Percentiles rank a stretch among this genome's conserved stretches.
phyloP scores from a whole-genome alignment of 2,113 vertebrate genomes.

The Syngnathus scovelli region DNA sequence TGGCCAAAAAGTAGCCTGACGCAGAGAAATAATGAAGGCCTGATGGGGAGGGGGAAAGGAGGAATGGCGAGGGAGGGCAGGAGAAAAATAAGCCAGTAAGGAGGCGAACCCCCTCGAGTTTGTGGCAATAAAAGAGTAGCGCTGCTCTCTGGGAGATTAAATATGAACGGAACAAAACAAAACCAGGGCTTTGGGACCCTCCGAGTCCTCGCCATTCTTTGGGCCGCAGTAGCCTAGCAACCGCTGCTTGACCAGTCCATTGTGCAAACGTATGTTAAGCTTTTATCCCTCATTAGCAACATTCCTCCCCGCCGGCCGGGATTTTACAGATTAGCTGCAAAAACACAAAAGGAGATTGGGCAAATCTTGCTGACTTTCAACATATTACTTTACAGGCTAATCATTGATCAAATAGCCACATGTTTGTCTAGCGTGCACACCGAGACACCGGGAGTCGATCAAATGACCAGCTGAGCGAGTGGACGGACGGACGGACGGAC shows the following conservation, averaged over 20 bases:
- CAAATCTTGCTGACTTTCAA: slow-evolving; percentile 74
- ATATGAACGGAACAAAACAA: slow-evolving; percentile 76
- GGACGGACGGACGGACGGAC: neutral
- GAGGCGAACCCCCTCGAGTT: slow-evolving; percentile 61
- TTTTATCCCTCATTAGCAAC: slow-evolving; percentile 70
- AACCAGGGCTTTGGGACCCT: slow-evolving; percentile 68
- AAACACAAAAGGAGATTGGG: slow-evolving; percentile 70
- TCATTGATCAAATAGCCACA: slow-evolving; percentile 65
- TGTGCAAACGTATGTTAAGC: slow-evolving; percentile 73
- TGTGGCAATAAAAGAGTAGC: slow-evolving; percentile 65
- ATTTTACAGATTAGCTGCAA: slow-evolving; percentile 78
- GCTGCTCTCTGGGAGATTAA: slow-evolving; percentile 70
- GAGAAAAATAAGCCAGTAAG: slow-evolving; percentile 53
- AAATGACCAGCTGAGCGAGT: slow-evolving; percentile 33
- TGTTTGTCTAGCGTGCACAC: slow-evolving; percentile 50
- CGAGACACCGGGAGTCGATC: slow-evolving; percentile 48
- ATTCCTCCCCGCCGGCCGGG: slow-evolving; percentile 72
- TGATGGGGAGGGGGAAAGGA: slow-evolving; percentile 6
- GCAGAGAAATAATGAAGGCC: slow-evolving; percentile 22
- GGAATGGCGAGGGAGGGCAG: slow-evolving; percentile 40
- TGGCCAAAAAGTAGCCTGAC: slow-evolving; percentile 15
- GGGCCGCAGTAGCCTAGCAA: slow-evolving; percentile 76
- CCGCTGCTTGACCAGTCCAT: slow-evolving; percentile 73
- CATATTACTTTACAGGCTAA: slow-evolving; percentile 70
- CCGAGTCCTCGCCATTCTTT: slow-evolving; percentile 70